These are phyloP conservation scores for Clarias laeviceps DNA, from an alignment of 2,797 vertebrate genomes.

Conservation along the genomic window DNA sequence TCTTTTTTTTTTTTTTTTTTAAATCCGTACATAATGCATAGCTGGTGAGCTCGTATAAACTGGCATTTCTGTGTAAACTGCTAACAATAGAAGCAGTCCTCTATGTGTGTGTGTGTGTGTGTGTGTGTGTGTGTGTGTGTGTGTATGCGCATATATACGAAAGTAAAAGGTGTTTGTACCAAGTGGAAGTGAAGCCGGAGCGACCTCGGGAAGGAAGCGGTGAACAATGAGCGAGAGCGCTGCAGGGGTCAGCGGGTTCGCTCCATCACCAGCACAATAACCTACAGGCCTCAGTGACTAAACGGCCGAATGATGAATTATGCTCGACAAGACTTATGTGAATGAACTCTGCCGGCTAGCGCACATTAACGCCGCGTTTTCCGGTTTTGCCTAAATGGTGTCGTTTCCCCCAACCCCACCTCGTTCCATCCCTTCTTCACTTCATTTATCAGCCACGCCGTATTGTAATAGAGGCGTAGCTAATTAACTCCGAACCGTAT, in stretches of 20 bases:
- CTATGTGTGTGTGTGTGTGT: background rate
- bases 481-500: background rate
- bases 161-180: constrained; percentile 52
- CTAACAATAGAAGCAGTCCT: background rate
- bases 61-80: background rate
- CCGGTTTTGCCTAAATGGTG: constrained; percentile 17
- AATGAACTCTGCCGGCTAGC: background rate
- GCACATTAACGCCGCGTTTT: background rate
- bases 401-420: too few species aligned
- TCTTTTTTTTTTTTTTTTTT: background rate
- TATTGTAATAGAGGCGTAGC: background rate
- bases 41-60: background rate
- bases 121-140: background rate
- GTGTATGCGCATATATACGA: constrained; percentile 1
- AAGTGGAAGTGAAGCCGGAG: constrained; percentile 46
- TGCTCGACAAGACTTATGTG: background rate
- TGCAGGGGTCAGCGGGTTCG: constrained; percentile 39
- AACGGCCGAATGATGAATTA: background rate
- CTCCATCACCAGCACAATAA: constrained; percentile 22
- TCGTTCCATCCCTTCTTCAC: background rate
- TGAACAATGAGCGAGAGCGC: constrained; percentile 35
- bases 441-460: background rate
- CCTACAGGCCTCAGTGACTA: background rate
- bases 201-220: constrained; percentile 49
- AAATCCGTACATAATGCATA: background rate